A percentile compares a stretch with the other conserved stretches of the same genome.
These are phyloP conservation scores for Athalia rosae DNA, from an alignment of 2,888 invertebrate species.

Conservation along the genomic window DNA sequence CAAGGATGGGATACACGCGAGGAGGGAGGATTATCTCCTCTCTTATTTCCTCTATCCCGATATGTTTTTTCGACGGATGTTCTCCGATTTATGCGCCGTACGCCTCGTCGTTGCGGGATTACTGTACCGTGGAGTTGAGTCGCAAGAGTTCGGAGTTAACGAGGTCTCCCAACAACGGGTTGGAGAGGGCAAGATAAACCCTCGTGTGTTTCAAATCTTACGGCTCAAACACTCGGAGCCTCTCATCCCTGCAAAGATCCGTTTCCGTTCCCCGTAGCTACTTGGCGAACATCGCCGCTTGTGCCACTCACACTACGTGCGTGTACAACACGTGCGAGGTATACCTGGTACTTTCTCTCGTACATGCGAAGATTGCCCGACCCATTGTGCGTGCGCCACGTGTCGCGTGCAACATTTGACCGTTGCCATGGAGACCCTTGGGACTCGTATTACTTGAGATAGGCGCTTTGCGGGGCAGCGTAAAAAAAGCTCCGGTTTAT, in stretches of 20 bases:
- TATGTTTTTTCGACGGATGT: too few relatives aligned
- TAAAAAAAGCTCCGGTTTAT: slow-evolving; percentile 7
- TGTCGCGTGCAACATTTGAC: slow-evolving; percentile 36
- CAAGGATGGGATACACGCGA: slow-evolving; percentile 24
- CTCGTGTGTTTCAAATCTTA: background rate
- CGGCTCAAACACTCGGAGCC: background rate
- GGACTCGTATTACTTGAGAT: slow-evolving; percentile 1
- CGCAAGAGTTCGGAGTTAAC: too few relatives aligned
- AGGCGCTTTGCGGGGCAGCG: background rate
- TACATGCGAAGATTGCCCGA: background rate
- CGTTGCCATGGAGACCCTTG: slow-evolving; percentile 32
- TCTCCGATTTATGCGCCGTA: too few relatives aligned
- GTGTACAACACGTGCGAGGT: too few relatives aligned
- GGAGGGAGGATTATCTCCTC: background rate
- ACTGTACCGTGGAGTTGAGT: too few relatives aligned
- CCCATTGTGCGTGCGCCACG: background rate
- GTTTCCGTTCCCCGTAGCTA: slow-evolving; percentile 4
- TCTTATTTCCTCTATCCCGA: too few relatives aligned
- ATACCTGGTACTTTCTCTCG: too few relatives aligned
- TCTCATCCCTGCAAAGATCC: background rate
- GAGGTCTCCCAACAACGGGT: too few relatives aligned
- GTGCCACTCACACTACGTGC: too few relatives aligned
- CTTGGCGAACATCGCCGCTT: background rate
- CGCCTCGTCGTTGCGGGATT: too few relatives aligned
- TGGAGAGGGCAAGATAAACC: too few relatives aligned